A percentile compares a stretch with the other conserved stretches of the same genome.
Evolutionary conservation across 2,888 invertebrate species (phyloP).

Genomic region (Eurois occulta): DNA sequence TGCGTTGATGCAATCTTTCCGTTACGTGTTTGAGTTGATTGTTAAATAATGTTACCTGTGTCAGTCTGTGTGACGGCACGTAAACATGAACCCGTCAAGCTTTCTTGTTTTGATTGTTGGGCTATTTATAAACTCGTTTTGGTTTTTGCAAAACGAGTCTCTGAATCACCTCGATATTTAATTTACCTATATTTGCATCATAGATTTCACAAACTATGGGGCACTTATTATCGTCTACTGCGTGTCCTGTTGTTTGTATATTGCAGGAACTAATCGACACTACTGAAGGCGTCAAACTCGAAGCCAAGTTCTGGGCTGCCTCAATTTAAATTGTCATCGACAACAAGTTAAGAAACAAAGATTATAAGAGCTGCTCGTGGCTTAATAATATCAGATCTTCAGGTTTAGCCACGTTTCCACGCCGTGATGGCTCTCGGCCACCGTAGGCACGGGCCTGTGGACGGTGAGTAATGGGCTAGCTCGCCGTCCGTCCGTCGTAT

Average conservation of each 20-base stretch:
- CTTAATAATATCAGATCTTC: too few relatives aligned
- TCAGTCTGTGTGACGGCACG: conserved; percentile 17
- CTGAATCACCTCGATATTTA: neutral
- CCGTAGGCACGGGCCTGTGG: too few relatives aligned
- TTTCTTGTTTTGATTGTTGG: conserved; percentile 11
- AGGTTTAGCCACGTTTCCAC: too few relatives aligned
- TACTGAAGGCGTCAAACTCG: neutral
- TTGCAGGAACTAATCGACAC: neutral
- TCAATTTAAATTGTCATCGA: neutral
- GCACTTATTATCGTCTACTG: neutral
- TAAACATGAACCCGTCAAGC: conserved; percentile 23
- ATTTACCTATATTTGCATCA: neutral
- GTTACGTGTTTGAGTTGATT: conserved; percentile 35
- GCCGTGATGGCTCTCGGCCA: too few relatives aligned
- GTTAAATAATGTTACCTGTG: conserved; percentile 53
- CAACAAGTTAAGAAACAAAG: neutral
- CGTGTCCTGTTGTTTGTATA: neutral
- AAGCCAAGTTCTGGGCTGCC: neutral
- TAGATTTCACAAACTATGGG: neutral
- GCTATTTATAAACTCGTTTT: conserved; percentile 3
- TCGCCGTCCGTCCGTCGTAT: too few relatives aligned
- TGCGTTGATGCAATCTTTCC: conserved; percentile 45
- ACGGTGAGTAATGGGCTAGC: too few relatives aligned
- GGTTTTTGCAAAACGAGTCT: conserved; percentile 15
- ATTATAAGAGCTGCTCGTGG: too few relatives aligned